Evolutionary conservation across 2,113 vertebrate species (phyloP).

Genomic region (Microtus oregoni): DNA sequence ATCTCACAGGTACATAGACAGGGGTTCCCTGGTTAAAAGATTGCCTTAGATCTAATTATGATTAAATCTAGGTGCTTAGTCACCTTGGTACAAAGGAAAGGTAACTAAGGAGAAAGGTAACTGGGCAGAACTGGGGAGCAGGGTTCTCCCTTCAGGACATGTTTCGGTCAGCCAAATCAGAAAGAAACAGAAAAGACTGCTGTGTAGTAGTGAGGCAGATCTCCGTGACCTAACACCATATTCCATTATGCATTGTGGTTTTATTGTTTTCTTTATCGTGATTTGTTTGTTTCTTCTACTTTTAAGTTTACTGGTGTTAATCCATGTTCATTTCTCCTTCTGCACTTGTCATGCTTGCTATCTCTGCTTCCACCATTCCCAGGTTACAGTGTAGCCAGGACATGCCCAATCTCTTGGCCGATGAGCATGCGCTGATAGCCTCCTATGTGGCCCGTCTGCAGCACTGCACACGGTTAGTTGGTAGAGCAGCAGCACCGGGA

Average conservation of each 20-base stretch:
- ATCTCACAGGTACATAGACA: not conserved
- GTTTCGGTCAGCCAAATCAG: not conserved
- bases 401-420: slow-evolving; percentile 76
- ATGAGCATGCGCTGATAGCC: slow-evolving; percentile 89
- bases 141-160: not conserved
- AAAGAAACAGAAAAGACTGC: not conserved
- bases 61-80: not conserved
- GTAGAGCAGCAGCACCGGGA: slow-evolving; percentile 52
- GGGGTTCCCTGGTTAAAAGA: not conserved
- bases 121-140: not conserved
- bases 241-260: slow-evolving; percentile 55
- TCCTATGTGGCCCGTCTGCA: slow-evolving; percentile 86
- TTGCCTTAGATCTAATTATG: not conserved
- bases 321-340: slow-evolving; percentile 69
- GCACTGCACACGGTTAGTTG: slow-evolving; percentile 86
- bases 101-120: not conserved
- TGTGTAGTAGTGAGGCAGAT: not conserved
- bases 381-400: slow-evolving; percentile 84
- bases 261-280: slow-evolving; percentile 62
- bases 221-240: not conserved
- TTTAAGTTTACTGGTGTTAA: slow-evolving; percentile 74
- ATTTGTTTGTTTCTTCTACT: slow-evolving; percentile 40
- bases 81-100: not conserved
- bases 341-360: slow-evolving; percentile 79
- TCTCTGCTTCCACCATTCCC: slow-evolving; percentile 75